Base-by-base conservation (phyloP, 2,888 invertebrate species). In the Drosophila longiperda region DNA sequence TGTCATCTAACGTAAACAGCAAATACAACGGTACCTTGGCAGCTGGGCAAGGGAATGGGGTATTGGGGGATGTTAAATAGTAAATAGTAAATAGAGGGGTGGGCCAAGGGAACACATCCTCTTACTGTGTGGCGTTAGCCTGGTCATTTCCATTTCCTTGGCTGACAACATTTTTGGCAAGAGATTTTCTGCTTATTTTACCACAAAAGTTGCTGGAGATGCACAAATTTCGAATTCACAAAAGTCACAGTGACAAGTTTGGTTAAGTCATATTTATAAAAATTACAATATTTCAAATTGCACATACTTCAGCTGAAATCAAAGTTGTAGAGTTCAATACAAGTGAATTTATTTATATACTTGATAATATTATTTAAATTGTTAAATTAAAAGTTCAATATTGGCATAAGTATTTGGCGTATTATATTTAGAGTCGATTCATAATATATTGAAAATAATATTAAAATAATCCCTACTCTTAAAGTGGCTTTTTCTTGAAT, bases 171-270 rank as follows among this genome's bases (percentile, higher is more conserved):
- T 90, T 91, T 87, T 91, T 91, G 91, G 91, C 91, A 92, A 89
- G 77, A 80, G 79, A 90, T 91, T 90, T 91, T 91, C 90, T 91
- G 90, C 90, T 91, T 91, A 90, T 87, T 86, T 90, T 90, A 85
- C 83, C 78, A 65, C 82, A 85, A 87, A 91, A 76, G 54, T 32
- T 40, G 26, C 50, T 48, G 74, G 66, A 71, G 78, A 70, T 77
- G 66, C 57, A 57, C 59, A 60, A 53, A 58, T 53, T 33, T 50
- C n/a, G 12, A 53, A 66, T 49, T 55, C 58, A 49, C 12, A 20
- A 40, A 61, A 61, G 42, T 59, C 69, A 38, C 62, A 34, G 63
- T 62, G 23, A 58, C 9, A 8, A 32, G 8, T 26, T 17, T 20
- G 2, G 4, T 23, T 7, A 7, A 3, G 1, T 20, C 7, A 12